Conservation (phyloP, 2,113 vertebrate species). For the Cardinalis cardinalis region DNA sequence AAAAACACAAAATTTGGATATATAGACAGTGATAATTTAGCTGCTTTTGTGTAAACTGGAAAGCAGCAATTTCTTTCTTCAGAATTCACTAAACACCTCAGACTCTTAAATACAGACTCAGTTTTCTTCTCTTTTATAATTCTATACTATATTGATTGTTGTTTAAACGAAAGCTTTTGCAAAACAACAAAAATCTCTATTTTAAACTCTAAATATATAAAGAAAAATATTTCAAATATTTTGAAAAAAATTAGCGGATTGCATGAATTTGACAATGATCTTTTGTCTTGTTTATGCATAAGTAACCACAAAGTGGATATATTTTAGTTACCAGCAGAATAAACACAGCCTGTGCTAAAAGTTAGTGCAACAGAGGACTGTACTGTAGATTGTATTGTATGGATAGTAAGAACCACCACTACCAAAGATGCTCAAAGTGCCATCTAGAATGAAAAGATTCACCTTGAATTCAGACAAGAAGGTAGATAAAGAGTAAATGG, state of each 20-base stretch:
- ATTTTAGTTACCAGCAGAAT: background rate
- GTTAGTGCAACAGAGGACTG: background rate
- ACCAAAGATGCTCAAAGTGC: background rate
- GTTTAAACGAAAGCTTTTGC: background rate
- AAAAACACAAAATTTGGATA: background rate
- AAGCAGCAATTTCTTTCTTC: background rate
- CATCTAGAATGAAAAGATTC: background rate
- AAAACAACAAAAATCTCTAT: background rate
- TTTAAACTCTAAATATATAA: background rate
- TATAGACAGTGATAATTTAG: constrained; percentile 3
- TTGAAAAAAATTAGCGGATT: background rate
- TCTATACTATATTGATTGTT: background rate
- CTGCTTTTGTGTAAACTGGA: background rate
- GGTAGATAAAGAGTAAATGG: background rate
- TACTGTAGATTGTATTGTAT: background rate
- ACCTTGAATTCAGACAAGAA: background rate
- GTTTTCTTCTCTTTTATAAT: constrained; percentile 23
- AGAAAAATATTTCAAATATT: background rate
- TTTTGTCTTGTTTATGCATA: background rate
- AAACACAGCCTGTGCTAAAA: background rate
- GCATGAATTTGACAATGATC: background rate
- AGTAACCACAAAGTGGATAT: background rate
- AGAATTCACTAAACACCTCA: constrained; percentile 33
- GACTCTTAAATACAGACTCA: background rate
- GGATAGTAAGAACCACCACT: background rate